phyloP scores from a whole-genome alignment of 2,888 invertebrate genomes.

The Agriopis aurantiaria region DNA sequence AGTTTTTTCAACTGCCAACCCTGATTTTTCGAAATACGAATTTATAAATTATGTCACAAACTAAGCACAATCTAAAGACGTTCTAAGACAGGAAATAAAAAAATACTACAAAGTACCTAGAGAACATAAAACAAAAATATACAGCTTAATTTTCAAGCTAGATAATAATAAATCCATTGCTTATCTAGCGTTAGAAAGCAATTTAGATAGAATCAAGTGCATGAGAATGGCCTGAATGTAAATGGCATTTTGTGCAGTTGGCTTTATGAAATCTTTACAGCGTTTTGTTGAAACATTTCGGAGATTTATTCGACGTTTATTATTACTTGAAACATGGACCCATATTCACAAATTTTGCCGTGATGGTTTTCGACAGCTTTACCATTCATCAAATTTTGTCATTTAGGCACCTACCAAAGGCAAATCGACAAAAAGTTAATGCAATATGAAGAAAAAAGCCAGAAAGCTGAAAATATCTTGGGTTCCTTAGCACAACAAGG shows the following conservation, averaged over 20 bases:
- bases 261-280: constrained; percentile 10
- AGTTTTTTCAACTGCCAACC: constrained; percentile 55
- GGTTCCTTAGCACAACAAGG: no score
- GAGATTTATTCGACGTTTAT: not conserved
- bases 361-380: no score
- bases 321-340: not conserved
- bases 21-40: constrained; percentile 61
- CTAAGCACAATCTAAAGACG: constrained; percentile 61
- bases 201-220: constrained; percentile 36
- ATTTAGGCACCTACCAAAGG: no score
- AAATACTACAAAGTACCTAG: constrained; percentile 31
- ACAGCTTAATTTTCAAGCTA: constrained; percentile 39
- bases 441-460: no score
- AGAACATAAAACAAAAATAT: constrained; percentile 46
- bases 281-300: not conserved
- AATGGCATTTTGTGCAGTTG: constrained; percentile 21
- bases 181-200: constrained; percentile 35
- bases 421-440: no score
- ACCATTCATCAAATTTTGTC: no score
- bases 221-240: constrained; percentile 24
- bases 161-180: constrained; percentile 42
- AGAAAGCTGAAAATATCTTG: no score
- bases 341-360: no score
- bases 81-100: constrained; percentile 55
- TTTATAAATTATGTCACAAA: constrained; percentile 63